phyloP scores from a whole-genome alignment of 2,888 invertebrate genomes.

The Drosophila rubida region DNA sequence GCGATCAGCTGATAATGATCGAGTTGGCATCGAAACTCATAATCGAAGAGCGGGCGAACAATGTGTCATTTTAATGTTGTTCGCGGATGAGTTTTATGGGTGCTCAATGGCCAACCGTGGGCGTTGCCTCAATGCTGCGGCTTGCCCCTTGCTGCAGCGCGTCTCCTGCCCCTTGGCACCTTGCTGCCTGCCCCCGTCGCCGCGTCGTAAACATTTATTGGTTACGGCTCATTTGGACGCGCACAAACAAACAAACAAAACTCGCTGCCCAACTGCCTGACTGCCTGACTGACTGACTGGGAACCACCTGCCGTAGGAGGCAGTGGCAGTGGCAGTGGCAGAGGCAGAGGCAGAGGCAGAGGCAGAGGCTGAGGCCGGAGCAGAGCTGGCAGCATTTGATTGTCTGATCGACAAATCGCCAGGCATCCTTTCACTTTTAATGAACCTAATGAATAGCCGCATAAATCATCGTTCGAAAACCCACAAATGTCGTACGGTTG shows the following conservation, averaged over 20 bases:
- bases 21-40: conserved; percentile 6
- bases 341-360: background rate
- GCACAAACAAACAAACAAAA: conserved; percentile 62
- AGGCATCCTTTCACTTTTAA: conserved; percentile 78
- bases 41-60: conserved; percentile 29
- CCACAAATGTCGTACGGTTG: conserved; percentile 72
- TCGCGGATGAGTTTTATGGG: conserved; percentile 68
- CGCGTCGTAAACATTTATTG: conserved; percentile 75
- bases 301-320: conserved; percentile 45
- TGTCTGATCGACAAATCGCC: conserved; percentile 37
- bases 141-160: conserved; percentile 1
- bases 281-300: background rate
- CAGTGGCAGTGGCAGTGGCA: background rate
- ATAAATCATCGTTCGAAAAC: conserved; percentile 71
- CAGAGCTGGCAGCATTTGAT: conserved; percentile 11
- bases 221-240: conserved; percentile 73
- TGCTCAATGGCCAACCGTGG: conserved; percentile 45
- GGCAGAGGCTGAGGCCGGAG: no score
- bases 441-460: conserved; percentile 73
- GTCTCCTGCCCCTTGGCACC: conserved; percentile 1
- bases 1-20: conserved; percentile 17
- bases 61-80: conserved; percentile 77
- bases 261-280: conserved; percentile 2
- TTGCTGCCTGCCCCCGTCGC: conserved; percentile 24
- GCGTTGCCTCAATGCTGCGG: conserved; percentile 31